Evolutionary conservation across 2,113 vertebrate genomes (phyloP).

Genomic region (Odontesthes bonariensis): DNA sequence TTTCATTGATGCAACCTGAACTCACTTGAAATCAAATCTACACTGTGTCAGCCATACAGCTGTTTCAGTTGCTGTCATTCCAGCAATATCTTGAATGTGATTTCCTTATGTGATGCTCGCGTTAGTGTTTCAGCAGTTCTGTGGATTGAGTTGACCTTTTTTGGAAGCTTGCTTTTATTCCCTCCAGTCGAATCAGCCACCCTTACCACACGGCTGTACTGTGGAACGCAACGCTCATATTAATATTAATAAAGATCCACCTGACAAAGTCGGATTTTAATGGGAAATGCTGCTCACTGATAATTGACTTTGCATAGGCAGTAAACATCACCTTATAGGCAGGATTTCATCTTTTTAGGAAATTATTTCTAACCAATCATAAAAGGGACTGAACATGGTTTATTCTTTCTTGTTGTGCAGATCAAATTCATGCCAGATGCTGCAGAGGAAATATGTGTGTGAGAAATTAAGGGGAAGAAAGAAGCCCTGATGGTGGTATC

Average conservation of each 20-base stretch:
- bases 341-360: slow-evolving; percentile 53
- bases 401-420: slow-evolving; percentile 50
- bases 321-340: slow-evolving; percentile 53
- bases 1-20: background rate
- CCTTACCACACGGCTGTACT: slow-evolving; percentile 53
- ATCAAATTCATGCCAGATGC: slow-evolving; percentile 71
- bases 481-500: slow-evolving; percentile 67
- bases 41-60: slow-evolving; percentile 52
- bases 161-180: slow-evolving; percentile 62
- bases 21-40: slow-evolving; percentile 55
- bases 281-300: slow-evolving; percentile 73
- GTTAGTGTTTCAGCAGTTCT: slow-evolving; percentile 73
- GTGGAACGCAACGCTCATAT: slow-evolving; percentile 67
- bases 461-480: slow-evolving; percentile 70
- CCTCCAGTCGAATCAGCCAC: slow-evolving; percentile 53
- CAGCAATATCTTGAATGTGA: slow-evolving; percentile 66
- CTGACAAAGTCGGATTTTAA: slow-evolving; percentile 74
- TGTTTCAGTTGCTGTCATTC: slow-evolving; percentile 67
- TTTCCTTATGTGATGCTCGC: slow-evolving; percentile 72
- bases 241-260: slow-evolving; percentile 80
- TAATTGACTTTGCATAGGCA: slow-evolving; percentile 59
- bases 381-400: slow-evolving; percentile 53
- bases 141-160: slow-evolving; percentile 81
- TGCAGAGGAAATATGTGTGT: slow-evolving; percentile 62
- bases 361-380: slow-evolving; percentile 72